phyloP scores from a whole-genome alignment of 1,140 invertebrate species.

The Eriosoma lanigerum region DNA sequence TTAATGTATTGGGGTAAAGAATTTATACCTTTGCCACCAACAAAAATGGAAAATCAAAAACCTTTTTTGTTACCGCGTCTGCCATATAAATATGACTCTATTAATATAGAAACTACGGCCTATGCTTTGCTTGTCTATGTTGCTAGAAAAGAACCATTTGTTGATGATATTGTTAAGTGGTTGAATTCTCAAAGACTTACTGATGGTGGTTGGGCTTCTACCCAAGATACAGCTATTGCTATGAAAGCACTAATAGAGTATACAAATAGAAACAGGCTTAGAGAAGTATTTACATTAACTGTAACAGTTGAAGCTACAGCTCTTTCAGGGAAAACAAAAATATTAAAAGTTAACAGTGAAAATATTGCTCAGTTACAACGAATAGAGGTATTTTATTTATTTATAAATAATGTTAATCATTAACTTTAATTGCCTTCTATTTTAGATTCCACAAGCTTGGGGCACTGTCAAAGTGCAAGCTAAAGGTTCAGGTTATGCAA shows the following conservation, averaged over 20 bases:
- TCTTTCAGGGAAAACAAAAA: conserved; percentile 67
- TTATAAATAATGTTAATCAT: background rate
- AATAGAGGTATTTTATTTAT: conserved; percentile 64
- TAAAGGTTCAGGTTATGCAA: conserved; percentile 86
- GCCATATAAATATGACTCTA: conserved; percentile 83
- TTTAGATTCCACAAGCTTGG: conserved; percentile 84
- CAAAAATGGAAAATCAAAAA: conserved; percentile 86
- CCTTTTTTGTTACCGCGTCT: conserved; percentile 84
- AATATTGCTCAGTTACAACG: conserved; percentile 76
- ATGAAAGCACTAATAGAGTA: conserved; percentile 89
- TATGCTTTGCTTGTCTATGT: conserved; percentile 90
- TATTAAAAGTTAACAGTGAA: conserved; percentile 71
- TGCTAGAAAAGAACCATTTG: conserved; percentile 72
- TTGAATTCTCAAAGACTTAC: conserved; percentile 85
- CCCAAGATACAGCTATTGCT: conserved; percentile 87
- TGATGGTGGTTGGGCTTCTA: conserved; percentile 94
- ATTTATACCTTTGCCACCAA: conserved; percentile 73
- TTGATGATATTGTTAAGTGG: conserved; percentile 89
- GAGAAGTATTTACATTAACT: conserved; percentile 82
- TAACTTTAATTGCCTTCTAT: conserved; percentile 42
- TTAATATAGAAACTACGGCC: conserved; percentile 89
- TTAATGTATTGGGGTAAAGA: conserved; percentile 83
- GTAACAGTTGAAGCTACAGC: conserved; percentile 84
- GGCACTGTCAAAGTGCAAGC: conserved; percentile 88
- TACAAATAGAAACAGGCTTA: conserved; percentile 77